A percentile compares a stretch with the other conserved stretches of the same genome.
Conservation (phyloP, 2,797 vertebrate species). For the Agapornis canus region DNA sequence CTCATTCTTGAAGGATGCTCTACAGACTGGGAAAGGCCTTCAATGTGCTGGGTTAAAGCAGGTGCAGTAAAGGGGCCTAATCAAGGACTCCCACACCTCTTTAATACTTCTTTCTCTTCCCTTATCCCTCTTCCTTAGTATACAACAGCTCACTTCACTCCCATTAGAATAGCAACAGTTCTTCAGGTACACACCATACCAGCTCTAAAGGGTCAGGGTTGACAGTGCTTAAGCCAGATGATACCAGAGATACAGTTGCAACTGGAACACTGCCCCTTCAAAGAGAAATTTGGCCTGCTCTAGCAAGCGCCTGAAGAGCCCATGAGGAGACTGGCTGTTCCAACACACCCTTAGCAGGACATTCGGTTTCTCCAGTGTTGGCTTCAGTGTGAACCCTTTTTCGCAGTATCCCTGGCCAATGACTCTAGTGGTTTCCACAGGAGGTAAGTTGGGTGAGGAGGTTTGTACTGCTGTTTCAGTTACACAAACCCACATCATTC, state of each 20-base stretch:
- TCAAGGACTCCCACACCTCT: background rate
- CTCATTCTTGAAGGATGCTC: background rate
- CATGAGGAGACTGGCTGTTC: accelerated
- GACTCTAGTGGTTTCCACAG: background rate
- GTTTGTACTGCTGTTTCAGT: background rate
- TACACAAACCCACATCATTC: background rate
- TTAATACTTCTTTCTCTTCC: background rate
- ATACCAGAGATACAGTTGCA: background rate
- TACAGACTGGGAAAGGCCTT: background rate
- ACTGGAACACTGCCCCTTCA: background rate
- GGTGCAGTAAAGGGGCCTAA: background rate
- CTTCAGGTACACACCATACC: background rate
- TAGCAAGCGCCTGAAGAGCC: background rate
- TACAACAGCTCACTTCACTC: background rate
- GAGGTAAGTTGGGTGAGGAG: background rate
- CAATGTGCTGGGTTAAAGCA: background rate
- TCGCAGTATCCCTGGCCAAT: background rate
- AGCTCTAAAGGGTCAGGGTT: background rate
- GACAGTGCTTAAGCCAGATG: background rate
- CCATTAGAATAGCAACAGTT: background rate
- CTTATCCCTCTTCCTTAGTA: background rate
- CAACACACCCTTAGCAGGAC: background rate
- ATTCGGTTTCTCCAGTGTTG: background rate
- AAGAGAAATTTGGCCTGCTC: background rate
- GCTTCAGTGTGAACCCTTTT: background rate